Evolutionary conservation across 2,888 invertebrate genomes (phyloP), one percentile per base, ranked within the genome.

Genomic region (Callosobruchus maculatus): DNA sequence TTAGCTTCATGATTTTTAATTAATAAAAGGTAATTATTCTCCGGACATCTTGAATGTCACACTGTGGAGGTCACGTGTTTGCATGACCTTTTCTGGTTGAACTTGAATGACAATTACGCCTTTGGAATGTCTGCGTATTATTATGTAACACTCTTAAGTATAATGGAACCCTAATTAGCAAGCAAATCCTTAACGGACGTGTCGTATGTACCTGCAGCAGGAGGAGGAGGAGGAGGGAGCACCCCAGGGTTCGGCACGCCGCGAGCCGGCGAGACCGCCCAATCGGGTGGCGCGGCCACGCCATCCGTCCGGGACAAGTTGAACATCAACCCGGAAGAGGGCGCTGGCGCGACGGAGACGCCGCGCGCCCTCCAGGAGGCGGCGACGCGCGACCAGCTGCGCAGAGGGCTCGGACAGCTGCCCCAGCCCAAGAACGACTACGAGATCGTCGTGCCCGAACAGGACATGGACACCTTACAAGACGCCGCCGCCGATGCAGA

Each of bases 341-440:
- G 49, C 49, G 49, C 13, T n/a, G n/a, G n/a, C n/a, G n/a, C 91
- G 0, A 92, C 92, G 0, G 93, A 93, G 79, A 94, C 95, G 0
- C 94, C 95, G 0, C 1, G 9, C 49, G 90, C 91, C 18, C 85
- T 92, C 71, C 90, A 90, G 71, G 90, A 91, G 81, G 91, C 91
- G 80, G 93, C 91, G 85, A 78, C 90, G 49, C 94, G 93, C 83
- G 92, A 93, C 73, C 92, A 94, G 73, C 89, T 98, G 22, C 92
- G 93, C 69, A 91, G 91, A 77, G 95, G 95, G 0, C 88, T 99
- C 26, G 92, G 93, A 22, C 88, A 93, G 0, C 88, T 99, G 75
- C 99, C 99, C 0, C 87, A 92, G 0, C 99, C 99, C 0, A 94
- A 95, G 80, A 99, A 99, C 85, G 99, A 99, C 88, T 99, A 97